phyloP scores from a whole-genome alignment of 1,140 invertebrate species.

The Heliconius himera region DNA sequence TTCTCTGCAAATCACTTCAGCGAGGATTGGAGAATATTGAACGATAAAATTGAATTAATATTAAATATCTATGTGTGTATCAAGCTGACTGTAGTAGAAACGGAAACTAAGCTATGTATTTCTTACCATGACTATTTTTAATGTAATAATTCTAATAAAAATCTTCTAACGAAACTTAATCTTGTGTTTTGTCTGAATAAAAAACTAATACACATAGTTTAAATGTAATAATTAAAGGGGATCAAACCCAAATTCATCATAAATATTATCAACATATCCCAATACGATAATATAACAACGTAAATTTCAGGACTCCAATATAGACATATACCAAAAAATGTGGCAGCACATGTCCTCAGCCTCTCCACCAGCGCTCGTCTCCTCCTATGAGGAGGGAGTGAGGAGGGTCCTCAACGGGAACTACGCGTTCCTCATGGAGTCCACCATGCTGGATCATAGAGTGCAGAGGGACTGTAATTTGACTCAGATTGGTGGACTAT shows the following conservation, averaged over 20 bases:
- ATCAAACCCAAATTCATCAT: no score
- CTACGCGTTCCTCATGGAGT: conserved; percentile 99
- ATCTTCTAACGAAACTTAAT: neutral
- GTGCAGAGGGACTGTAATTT: conserved; percentile 98
- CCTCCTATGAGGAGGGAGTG: conserved; percentile 94
- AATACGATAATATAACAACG: neutral
- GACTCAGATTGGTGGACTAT: conserved; percentile 97
- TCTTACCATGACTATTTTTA: no score
- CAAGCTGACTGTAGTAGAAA: no score
- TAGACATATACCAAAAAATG: conserved; percentile 98
- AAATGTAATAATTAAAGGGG: no score
- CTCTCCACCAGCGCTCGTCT: conserved; percentile 91
- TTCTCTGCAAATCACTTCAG: no score
- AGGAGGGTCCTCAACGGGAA: conserved; percentile 92
- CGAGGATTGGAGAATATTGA: no score
- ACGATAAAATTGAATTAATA: no score
- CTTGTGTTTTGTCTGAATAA: neutral
- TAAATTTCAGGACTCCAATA: conserved; percentile 92
- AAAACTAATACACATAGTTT: no score
- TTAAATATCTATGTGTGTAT: no score
- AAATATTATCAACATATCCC: no score
- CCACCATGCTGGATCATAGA: conserved; percentile 97
- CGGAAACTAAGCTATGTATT: no score
- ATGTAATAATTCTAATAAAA: no score
- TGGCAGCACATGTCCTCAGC: conserved; percentile 97